These are phyloP conservation scores for Paramisgurnus dabryanus DNA, from an alignment of 2,113 vertebrate species.

Conservation along the genomic window DNA sequence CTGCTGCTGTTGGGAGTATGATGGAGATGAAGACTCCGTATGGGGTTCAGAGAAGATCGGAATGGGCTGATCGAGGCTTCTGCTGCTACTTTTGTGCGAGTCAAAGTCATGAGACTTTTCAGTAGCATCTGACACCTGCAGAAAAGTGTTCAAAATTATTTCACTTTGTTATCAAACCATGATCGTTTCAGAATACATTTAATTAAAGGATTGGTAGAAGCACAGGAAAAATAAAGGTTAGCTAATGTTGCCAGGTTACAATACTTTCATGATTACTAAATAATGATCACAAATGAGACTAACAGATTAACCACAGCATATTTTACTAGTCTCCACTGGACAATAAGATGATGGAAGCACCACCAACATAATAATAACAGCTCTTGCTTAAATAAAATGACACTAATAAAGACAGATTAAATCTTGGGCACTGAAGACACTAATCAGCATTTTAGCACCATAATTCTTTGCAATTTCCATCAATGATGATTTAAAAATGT, in stretches of 20 bases:
- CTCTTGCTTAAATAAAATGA: not conserved
- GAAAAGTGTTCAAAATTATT: not conserved
- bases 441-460: too few species aligned
- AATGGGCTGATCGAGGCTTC: slow-evolving; percentile 33
- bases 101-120: slow-evolving; percentile 57
- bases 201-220: not conserved
- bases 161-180: too few species aligned
- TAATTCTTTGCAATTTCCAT: too few species aligned
- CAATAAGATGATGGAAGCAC: not conserved
- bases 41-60: slow-evolving; percentile 45
- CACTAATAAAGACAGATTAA: slow-evolving; percentile 4
- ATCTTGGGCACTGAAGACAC: not conserved
- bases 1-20: slow-evolving; percentile 46
- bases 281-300: not conserved
- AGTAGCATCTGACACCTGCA: slow-evolving; percentile 56
- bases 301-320: not conserved
- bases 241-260: not conserved
- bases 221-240: not conserved
- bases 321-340: too few species aligned
- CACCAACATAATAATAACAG: not conserved
- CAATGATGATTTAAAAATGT: too few species aligned
- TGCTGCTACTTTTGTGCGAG: slow-evolving; percentile 43
- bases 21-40: slow-evolving; percentile 34
- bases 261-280: not conserved
- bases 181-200: too few species aligned